Evolutionary conservation across 2,888 invertebrate species (phyloP), one percentile per base, ranked within the genome.

Genomic region (Leucozona laternaria): DNA sequence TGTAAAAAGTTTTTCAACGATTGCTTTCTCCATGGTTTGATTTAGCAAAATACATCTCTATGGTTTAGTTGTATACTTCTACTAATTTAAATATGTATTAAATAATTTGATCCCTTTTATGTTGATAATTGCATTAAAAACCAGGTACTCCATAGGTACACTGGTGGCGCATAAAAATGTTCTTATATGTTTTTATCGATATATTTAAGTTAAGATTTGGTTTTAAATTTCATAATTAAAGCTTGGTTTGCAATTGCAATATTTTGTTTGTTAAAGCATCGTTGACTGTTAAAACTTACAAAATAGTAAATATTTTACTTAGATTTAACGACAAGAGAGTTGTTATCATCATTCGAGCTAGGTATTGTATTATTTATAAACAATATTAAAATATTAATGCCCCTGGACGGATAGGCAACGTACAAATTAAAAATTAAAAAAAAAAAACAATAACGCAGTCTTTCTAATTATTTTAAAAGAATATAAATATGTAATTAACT

Each of bases 61-160:
- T 15, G n/a, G 53, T 60, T 64, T 34, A 75, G 37, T 62, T 64
- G 40, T 81, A 62, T 58, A 70, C 34, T 20, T 62, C 15, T 64
- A 70, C 22, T 48, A 43, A 50, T 66, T 57, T 66, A 17, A 76
- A 45, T 81, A n/a, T n/a, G n/a, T n/a, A 55, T 55, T 68, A 70
- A 64, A 58, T 81, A 55, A 43, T 70, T 86, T 86, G 86, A 71
- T 86, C 86, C 86, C 86, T 73, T 82, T 86, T 81, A 50, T 70
- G 68, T 64, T 86, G 75, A 71, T 82, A 72, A 75, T 79, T 73
- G 60, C 62, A 70, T 79, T 71, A 28, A 34, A 70, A 62, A 57
- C 78, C 77, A 85, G 68, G 80, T 78, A 85, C 80, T 68, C 81
- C 37, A 73, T 45, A 43, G 43, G 31, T 66, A 43, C 57, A 58